These are phyloP conservation scores for Phataginus tetradactyla DNA, from an alignment of 2,797 vertebrate species.

Conservation along the genomic window DNA sequence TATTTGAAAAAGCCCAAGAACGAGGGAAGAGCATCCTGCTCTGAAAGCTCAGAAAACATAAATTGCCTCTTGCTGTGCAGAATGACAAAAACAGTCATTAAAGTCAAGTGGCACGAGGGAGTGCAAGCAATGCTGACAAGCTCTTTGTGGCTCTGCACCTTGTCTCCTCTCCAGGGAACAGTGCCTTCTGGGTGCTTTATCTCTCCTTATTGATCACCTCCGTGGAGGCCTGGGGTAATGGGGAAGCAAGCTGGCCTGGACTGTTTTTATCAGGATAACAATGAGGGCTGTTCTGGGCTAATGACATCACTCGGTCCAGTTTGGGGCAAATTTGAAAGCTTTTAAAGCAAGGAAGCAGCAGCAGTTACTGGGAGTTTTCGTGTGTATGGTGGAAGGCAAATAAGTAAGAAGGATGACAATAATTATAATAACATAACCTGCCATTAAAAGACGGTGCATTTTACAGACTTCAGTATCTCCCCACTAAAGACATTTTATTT, in stretches of 20 bases:
- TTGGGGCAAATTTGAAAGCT: background rate
- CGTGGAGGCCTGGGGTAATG: background rate
- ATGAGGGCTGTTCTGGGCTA: slow-evolving; percentile 20
- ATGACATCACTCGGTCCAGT: background rate
- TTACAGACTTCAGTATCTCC: background rate
- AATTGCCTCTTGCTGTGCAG: slow-evolving; percentile 11
- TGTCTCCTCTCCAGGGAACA: background rate
- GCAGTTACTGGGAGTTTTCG: background rate
- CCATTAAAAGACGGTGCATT: background rate
- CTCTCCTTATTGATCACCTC: slow-evolving; percentile 8
- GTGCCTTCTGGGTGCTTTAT: background rate
- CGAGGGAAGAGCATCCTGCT: background rate
- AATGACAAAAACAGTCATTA: slow-evolving; percentile 58
- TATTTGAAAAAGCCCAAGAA: slow-evolving; percentile 38
- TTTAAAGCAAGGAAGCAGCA: background rate
- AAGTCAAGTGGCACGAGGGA: slow-evolving; percentile 1
- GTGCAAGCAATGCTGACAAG: background rate
- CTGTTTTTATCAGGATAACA: slow-evolving; percentile 19
- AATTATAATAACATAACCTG: background rate
- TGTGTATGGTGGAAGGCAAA: background rate
- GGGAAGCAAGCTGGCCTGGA: background rate
- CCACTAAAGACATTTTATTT: background rate
- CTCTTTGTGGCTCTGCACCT: background rate
- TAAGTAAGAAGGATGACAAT: background rate
- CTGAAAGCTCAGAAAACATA: slow-evolving; percentile 44